A percentile compares a stretch with the other conserved stretches of the same genome.
phyloP scores from a whole-genome alignment of 2,113 vertebrate genomes.

The Oryzias javanicus region DNA sequence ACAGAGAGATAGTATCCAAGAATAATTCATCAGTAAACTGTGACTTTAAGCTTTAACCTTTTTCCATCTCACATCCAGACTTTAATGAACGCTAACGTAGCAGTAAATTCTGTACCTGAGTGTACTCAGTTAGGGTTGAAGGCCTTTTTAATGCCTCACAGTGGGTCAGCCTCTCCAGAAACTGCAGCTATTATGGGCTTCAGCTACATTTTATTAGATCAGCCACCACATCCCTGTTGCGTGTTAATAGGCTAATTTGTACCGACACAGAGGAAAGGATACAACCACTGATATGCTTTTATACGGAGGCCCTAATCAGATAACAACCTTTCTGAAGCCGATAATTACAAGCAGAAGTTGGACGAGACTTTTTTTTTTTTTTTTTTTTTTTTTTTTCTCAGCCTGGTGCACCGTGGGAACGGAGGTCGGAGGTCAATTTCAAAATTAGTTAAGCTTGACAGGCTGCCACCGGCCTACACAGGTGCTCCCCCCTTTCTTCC shows the following conservation, averaged over 20 bases:
- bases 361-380: constrained; percentile 33
- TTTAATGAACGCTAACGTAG: background rate
- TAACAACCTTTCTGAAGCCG: constrained; percentile 82
- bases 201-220: constrained; percentile 64
- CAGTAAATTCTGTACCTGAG: background rate
- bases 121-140: constrained; percentile 1
- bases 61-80: no score
- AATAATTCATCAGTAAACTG: no score
- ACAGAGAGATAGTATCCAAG: no score
- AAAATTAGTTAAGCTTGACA: constrained; percentile 91
- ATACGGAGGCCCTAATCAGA: constrained; percentile 80
- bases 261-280: constrained; percentile 84
- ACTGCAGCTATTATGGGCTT: constrained; percentile 68
- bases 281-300: constrained; percentile 79
- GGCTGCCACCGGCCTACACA: constrained; percentile 84
- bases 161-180: constrained; percentile 64
- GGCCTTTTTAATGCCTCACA: constrained; percentile 66
- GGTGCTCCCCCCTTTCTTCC: constrained; percentile 79
- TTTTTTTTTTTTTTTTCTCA: constrained; percentile 38
- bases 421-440: constrained; percentile 81
- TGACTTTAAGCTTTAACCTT: no score
- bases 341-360: constrained; percentile 89
- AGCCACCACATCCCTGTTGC: constrained; percentile 78
- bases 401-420: constrained; percentile 79
- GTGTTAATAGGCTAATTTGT: constrained; percentile 83